Evolutionary conservation across 2,888 invertebrate species (phyloP).

Genomic region (Liposcelis brunnea): DNA sequence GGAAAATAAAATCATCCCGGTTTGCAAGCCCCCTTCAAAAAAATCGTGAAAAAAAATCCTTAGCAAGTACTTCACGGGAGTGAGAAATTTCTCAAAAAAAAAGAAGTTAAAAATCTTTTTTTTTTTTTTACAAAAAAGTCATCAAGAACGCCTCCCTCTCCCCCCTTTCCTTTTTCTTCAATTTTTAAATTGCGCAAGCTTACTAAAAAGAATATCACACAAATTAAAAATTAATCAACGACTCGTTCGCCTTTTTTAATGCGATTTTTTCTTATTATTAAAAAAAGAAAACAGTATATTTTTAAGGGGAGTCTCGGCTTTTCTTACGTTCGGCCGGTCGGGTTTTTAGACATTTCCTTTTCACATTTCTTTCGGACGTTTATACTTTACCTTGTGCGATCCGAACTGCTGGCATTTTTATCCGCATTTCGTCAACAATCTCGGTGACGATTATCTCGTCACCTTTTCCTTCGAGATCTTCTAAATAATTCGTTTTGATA

Average conservation of each 20-base stretch:
- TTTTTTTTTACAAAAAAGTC: no score
- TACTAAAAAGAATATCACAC: slow-evolving; percentile 1
- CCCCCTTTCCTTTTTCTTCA: slow-evolving; percentile 2
- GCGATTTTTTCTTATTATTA: no score
- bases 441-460: neutral
- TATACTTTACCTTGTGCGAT: slow-evolving; percentile 81
- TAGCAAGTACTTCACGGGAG: no score
- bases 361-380: neutral
- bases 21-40: no score
- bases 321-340: no score
- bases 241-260: no score
- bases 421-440: slow-evolving; percentile 62
- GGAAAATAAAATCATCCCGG: no score
- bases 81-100: no score
- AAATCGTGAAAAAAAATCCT: no score
- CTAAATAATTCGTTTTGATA: neutral
- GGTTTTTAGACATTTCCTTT: neutral
- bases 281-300: no score
- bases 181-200: slow-evolving; percentile 8
- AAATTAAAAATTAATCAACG: slow-evolving; percentile 5
- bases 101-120: no score
- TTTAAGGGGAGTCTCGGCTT: no score
- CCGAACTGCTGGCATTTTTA: slow-evolving; percentile 93
- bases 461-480: slow-evolving; percentile 2
- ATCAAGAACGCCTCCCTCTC: neutral